These are phyloP conservation scores for Atta cephalotes DNA, from an alignment of 1,140 invertebrate genomes.

Conservation along the genomic window DNA sequence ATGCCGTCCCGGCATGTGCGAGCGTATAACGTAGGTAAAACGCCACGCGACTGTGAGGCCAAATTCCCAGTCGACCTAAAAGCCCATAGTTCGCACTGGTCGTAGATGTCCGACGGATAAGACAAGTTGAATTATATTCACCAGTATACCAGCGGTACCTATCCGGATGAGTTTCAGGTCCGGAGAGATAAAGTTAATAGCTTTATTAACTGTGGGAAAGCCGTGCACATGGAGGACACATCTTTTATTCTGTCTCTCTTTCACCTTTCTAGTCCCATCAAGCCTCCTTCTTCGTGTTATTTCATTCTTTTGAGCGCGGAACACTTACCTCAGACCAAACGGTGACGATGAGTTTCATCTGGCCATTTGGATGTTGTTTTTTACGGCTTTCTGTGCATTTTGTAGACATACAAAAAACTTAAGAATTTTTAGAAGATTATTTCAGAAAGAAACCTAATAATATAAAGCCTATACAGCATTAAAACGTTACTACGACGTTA, in stretches of 20 bases:
- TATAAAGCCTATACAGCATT: background rate
- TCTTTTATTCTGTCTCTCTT: slow-evolving; percentile 19
- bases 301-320: background rate
- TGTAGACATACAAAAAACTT: background rate
- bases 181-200: slow-evolving; percentile 84
- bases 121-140: slow-evolving; percentile 82
- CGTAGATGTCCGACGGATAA: slow-evolving; percentile 83
- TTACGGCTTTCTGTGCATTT: background rate
- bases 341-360: slow-evolving; percentile 13
- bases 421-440: background rate
- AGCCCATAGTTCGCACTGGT: slow-evolving; percentile 82
- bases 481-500: no score
- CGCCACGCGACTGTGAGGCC: slow-evolving; percentile 83
- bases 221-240: slow-evolving; percentile 51
- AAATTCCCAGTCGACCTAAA: slow-evolving; percentile 81
- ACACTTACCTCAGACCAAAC: background rate
- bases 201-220: slow-evolving; percentile 85
- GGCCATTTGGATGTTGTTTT: background rate
- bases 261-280: background rate
- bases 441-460: background rate
- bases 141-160: slow-evolving; percentile 71
- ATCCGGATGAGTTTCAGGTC: slow-evolving; percentile 77
- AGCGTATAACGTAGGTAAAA: slow-evolving; percentile 77
- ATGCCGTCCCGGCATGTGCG: slow-evolving; percentile 4
- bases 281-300: background rate